phyloP scores from a whole-genome alignment of 2,113 vertebrate genomes.

The Chrysemys picta region DNA sequence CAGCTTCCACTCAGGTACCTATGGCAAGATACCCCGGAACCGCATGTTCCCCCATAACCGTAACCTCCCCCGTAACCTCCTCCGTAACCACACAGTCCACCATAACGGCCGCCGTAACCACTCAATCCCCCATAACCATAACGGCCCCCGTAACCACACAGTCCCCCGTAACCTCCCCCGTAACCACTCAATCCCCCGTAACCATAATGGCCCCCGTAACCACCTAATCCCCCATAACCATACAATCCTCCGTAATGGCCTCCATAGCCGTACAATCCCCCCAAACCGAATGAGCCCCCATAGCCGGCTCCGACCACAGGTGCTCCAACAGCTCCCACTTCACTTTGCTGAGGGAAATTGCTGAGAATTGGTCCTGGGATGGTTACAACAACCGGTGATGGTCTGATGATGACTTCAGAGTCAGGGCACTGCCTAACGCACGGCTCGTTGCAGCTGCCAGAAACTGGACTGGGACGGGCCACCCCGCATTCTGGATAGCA shows the following conservation, averaged over 20 bases:
- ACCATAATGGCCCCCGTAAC: background rate
- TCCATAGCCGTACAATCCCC: background rate
- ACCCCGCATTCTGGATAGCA: too few species aligned
- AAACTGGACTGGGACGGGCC: too few species aligned
- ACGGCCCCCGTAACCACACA: too few species aligned
- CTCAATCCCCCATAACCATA: too few species aligned
- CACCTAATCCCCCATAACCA: background rate
- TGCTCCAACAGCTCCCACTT: background rate
- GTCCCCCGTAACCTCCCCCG: background rate
- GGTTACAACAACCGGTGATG: background rate
- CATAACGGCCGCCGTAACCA: too few species aligned
- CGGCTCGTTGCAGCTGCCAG: background rate
- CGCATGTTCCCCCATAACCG: too few species aligned
- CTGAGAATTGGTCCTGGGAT: background rate
- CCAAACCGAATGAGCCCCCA: background rate
- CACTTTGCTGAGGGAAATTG: background rate
- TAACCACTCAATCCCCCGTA: too few species aligned
- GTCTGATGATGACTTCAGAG: conserved; percentile 51
- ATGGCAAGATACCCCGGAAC: too few species aligned
- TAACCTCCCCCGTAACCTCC: too few species aligned
- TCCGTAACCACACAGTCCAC: too few species aligned
- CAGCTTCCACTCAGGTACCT: too few species aligned
- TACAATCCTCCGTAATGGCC: background rate
- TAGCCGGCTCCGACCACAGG: background rate
- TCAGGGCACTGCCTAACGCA: conserved; percentile 49